Conservation (phyloP, 2,797 vertebrate species). For the Discoglossus pictus region DNA sequence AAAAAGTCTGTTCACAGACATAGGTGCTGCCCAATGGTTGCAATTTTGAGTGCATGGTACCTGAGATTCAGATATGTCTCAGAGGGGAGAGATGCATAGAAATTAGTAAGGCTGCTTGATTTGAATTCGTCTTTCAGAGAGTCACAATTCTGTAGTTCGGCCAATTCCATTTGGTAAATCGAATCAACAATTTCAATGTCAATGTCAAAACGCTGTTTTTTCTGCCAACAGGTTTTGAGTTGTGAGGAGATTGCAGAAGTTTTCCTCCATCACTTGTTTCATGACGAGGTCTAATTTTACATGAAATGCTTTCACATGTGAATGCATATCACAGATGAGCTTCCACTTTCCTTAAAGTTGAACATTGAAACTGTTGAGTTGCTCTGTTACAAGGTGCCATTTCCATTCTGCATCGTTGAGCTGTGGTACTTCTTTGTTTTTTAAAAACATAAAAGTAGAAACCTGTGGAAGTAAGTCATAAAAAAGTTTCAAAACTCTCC, state of each 20-base stretch:
- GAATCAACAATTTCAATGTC: conserved; percentile 22
- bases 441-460: conserved; percentile 43
- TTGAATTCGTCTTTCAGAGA: conserved; percentile 51
- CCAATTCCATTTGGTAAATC: conserved; percentile 24
- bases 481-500: conserved; percentile 4
- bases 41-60: not conserved
- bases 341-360: conserved; percentile 16
- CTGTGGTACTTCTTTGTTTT: too few species aligned
- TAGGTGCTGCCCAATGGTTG: not conserved
- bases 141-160: conserved; percentile 23
- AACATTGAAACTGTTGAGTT: conserved; percentile 16
- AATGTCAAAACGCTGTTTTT: conserved; percentile 47
- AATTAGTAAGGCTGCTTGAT: conserved; percentile 49
- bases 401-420: too few species aligned
- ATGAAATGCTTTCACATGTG: conserved; percentile 15
- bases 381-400: too few species aligned
- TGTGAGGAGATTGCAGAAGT: conserved; percentile 49
- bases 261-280: conserved; percentile 29
- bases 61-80: conserved; percentile 41
- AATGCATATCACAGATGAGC: conserved; percentile 15
- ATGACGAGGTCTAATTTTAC: conserved; percentile 51
- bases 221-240: conserved; percentile 40
- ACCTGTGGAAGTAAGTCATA: conserved; percentile 49
- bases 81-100: conserved; percentile 49
- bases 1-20: conserved; percentile 33